A percentile compares a stretch with the other conserved stretches of the same genome.
These are phyloP conservation scores for Aleiodes testaceus DNA, from an alignment of 2,888 invertebrate species.

Conservation along the genomic window DNA sequence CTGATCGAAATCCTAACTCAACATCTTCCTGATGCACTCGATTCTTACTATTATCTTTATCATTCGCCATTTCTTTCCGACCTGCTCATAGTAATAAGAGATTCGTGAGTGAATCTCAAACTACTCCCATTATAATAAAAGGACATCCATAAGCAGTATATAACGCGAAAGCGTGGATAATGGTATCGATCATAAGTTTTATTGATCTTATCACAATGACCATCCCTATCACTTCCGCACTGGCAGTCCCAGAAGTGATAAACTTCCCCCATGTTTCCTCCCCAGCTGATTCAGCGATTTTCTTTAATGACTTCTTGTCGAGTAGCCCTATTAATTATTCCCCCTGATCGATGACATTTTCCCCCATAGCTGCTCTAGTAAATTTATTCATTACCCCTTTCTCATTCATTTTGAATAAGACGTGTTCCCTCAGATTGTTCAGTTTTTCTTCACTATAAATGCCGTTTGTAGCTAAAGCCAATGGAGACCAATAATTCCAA, in stretches of 20 bases:
- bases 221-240: slow-evolving; percentile 42
- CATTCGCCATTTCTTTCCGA: neutral
- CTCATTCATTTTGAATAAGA: slow-evolving; percentile 47
- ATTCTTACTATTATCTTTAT: neutral
- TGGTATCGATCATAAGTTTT: no score
- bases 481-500: slow-evolving; percentile 49
- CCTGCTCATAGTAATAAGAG: slow-evolving; percentile 1
- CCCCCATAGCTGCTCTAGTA: slow-evolving; percentile 38
- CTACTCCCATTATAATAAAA: slow-evolving; percentile 7
- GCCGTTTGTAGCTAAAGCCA: slow-evolving; percentile 44
- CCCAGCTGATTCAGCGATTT: slow-evolving; percentile 38
- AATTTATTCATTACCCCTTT: slow-evolving; percentile 40
- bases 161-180: slow-evolving; percentile 22
- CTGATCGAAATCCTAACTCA: no score
- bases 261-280: slow-evolving; percentile 5
- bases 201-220: slow-evolving; percentile 8
- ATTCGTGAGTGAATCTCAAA: slow-evolving; percentile 37
- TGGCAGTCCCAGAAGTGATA: slow-evolving; percentile 39
- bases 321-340: slow-evolving; percentile 28
- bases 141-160: slow-evolving; percentile 19
- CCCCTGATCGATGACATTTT: neutral
- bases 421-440: slow-evolving; percentile 39
- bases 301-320: slow-evolving; percentile 26
- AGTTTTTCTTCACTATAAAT: slow-evolving; percentile 45
- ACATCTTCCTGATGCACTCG: no score